Evolutionary conservation across 2,888 invertebrate genomes (phyloP), one percentile per base, ranked within the genome.

Genomic region (Sympetrum striolatum): DNA sequence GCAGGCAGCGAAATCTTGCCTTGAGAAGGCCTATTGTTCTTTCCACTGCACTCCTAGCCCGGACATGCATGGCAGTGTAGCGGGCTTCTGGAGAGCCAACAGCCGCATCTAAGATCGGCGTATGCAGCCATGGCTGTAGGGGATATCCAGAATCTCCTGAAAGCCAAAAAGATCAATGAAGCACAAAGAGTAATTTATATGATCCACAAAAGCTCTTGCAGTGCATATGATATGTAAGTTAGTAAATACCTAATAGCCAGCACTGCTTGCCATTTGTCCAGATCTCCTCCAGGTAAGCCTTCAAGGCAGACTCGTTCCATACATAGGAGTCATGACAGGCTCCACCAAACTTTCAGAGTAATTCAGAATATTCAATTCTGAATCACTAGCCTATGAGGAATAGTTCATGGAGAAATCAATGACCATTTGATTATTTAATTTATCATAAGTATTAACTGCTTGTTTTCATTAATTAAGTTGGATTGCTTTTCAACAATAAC

Each of bases 111-210:
- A 90, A 53, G 18, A 91, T 90, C 12, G 91, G 91, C 22, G 86
- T 82, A 12, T 90, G 80, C 37, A 91, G 81, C 91, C 91, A 90
- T 53, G 91, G 91, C 39, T 91, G 90, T 15, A 37, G 79, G n/a
- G 86, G 80, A 90, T 91, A 91, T 4, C 91, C 91, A 73, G 91
- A 91, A 37, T 91, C 91, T 39, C 90, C 91, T 91, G 31, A 80
- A 80, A 80, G 18, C 4, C 80, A 80, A 80, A 80, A 80, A 15
- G 18, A 80, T 35, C 80, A 37, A 35, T 80, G 12, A 37, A 18
- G 14, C 37, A 35, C 31, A 1, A 35, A 80, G 18, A 80, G 1
- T 10, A 80, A 2, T 80, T 12, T 35, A 35, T 31, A 15, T 15
- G 14, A 80, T 80, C 15, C 80, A 80, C 80, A 80, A 80, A 35